Percentiles rank a stretch among this genome's conserved stretches.
These are phyloP conservation scores for Cyanoliseus patagonus DNA, from an alignment of 2,113 vertebrate species.

Conservation along the genomic window DNA sequence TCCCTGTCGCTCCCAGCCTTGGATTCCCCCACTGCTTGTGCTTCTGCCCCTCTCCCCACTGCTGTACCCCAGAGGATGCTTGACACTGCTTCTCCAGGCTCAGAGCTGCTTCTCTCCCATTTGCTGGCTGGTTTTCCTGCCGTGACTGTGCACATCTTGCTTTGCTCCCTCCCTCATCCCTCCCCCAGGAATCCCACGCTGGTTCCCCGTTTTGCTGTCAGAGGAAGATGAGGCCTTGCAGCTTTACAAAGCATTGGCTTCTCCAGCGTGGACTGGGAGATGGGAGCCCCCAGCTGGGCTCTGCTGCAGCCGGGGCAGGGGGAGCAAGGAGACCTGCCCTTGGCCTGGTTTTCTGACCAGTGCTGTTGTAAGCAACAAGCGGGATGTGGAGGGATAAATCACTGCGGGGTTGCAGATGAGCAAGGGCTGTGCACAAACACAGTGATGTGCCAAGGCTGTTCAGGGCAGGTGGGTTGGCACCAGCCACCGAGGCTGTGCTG, in stretches of 20 bases:
- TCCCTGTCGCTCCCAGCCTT: fast-evolving
- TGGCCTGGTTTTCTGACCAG: fast-evolving
- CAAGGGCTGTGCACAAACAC: background rate
- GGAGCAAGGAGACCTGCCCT: background rate
- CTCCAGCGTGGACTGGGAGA: background rate
- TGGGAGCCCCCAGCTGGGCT: fast-evolving
- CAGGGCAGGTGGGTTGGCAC: background rate
- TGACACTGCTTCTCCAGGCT: background rate
- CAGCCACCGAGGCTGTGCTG: background rate
- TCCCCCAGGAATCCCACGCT: background rate
- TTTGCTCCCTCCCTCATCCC: background rate
- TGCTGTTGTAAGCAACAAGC: fast-evolving
- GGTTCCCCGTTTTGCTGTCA: background rate
- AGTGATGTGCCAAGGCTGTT: background rate
- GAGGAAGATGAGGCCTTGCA: background rate
- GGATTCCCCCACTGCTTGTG: background rate
- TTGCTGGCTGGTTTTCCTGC: background rate
- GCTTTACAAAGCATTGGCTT: background rate
- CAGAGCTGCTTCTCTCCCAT: background rate
- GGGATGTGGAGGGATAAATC: background rate
- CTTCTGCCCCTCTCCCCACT: background rate
- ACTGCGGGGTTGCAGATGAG: background rate
- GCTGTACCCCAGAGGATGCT: background rate
- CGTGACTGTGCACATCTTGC: conserved; percentile 1
- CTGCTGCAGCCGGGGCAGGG: background rate